Evolutionary conservation across 2,888 invertebrate genomes (phyloP), one percentile per base, ranked within the genome.

Genomic region (Drosophila histrio): DNA sequence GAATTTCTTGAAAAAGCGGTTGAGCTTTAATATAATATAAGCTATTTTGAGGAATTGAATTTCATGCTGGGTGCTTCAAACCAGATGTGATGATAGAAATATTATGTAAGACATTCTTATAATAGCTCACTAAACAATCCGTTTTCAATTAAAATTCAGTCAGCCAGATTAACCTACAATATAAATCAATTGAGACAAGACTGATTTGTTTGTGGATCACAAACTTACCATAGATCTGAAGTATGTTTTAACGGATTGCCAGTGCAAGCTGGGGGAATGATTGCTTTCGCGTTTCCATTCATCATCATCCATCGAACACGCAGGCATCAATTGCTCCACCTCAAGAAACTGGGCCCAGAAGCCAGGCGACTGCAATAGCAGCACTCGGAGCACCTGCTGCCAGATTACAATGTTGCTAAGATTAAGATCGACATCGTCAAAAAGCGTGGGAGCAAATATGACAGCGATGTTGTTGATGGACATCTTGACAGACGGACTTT

Each of bases 211-310:
- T 13, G 1, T 8, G 1, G 17, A 26, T 19, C 13, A 5, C 8
- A 17, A 21, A 17, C 75, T 69, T 22, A 87, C 82, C 87, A 82
- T 85, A 3, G 82, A 82, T 69, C 87, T 70, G 21, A 82, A 82
- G 21, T 87, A 82, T 5, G 82, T 85, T 21, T 82, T 82, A 0
- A 82, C 68, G 0, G 77, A 56, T 9, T 56, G 70, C 82, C 82
- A 82, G 21, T 85, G 65, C 17, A 75, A 21, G 13, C 61, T 62
- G 2, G 81, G 56, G 2, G 82, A 60, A 4, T 54, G 43, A 6
- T 74, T 63, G 13, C 52, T 41, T 0, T 61, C 70, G 1, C 61
- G 66, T 8, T 72, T 79, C 65, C 72, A 76, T 1, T 79, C 73
- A 2, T 61, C 52, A 2, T 76, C 68, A 1, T 79, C 68, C 50